Conservation (phyloP, 2,888 invertebrate species). For the Lochmaea crataegi region DNA sequence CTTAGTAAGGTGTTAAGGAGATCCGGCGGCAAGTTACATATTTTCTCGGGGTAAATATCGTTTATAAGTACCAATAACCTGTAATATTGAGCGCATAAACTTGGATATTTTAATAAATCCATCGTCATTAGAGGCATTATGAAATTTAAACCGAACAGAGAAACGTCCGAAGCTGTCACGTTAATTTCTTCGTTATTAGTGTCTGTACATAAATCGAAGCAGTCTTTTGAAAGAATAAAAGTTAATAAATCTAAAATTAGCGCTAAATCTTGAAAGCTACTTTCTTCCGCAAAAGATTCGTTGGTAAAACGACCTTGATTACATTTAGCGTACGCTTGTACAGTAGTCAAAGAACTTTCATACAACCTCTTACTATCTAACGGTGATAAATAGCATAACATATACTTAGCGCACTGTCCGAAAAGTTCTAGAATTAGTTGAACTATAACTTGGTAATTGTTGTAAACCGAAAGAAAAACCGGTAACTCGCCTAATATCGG, state of each 20-base stretch:
- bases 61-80: slow-evolving; percentile 74
- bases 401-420: slow-evolving; percentile 77
- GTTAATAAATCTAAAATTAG: slow-evolving; percentile 81
- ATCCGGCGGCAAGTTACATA: slow-evolving; percentile 66
- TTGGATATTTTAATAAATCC: slow-evolving; percentile 77
- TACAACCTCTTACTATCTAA: slow-evolving; percentile 73
- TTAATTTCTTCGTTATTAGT: slow-evolving; percentile 56
- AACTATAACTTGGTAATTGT: slow-evolving; percentile 82
- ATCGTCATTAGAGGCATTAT: slow-evolving; percentile 80
- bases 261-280: slow-evolving; percentile 79
- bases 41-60: slow-evolving; percentile 75
- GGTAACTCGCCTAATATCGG: slow-evolving; percentile 77
- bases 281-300: slow-evolving; percentile 79
- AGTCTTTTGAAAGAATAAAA: slow-evolving; percentile 63
- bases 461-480: slow-evolving; percentile 76
- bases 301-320: slow-evolving; percentile 73
- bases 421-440: slow-evolving; percentile 80
- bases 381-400: slow-evolving; percentile 74
- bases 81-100: slow-evolving; percentile 72
- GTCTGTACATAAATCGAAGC: slow-evolving; percentile 59
- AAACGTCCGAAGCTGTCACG: slow-evolving; percentile 71
- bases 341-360: slow-evolving; percentile 75
- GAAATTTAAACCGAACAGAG: slow-evolving; percentile 76
- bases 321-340: slow-evolving; percentile 77
- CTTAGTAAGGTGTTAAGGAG: slow-evolving; percentile 68